phyloP scores from a whole-genome alignment of 2,888 invertebrate species.

The Campopleginae sp. region DNA sequence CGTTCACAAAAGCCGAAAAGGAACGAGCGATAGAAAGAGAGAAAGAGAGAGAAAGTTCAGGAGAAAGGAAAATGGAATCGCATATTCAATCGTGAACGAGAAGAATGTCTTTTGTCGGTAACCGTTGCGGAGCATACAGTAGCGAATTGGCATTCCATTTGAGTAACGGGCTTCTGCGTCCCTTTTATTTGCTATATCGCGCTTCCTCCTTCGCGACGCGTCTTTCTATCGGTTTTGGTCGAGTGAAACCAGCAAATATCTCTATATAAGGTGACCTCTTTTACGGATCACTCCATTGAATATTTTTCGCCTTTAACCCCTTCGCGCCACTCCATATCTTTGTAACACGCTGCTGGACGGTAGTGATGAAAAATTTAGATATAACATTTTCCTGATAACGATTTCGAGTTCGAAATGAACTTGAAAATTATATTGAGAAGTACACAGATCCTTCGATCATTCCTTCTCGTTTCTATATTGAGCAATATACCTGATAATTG shows the following conservation, averaged over 20 bases:
- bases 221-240: slow-evolving; percentile 39
- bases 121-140: slow-evolving; percentile 70
- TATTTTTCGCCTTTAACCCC: slow-evolving; percentile 16
- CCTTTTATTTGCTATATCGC: slow-evolving; percentile 58
- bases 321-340: slow-evolving; percentile 7
- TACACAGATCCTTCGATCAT: not conserved
- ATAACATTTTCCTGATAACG: not conserved
- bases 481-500: not conserved
- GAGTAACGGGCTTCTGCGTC: slow-evolving; percentile 73
- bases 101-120: slow-evolving; percentile 81
- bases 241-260: slow-evolving; percentile 20
- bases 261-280: slow-evolving; percentile 43
- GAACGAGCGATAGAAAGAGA: slow-evolving; percentile 32
- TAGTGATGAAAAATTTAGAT: not conserved
- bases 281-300: slow-evolving; percentile 22
- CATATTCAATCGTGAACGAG: slow-evolving; percentile 79
- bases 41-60: slow-evolving; percentile 29
- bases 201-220: slow-evolving; percentile 57
- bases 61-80: slow-evolving; percentile 71
- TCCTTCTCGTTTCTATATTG: not conserved
- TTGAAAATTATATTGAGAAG: not conserved
- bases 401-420: not conserved
- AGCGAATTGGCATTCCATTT: slow-evolving; percentile 79
- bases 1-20: slow-evolving; percentile 39
- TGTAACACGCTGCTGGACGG: not conserved